phyloP scores from a whole-genome alignment of 2,888 invertebrate genomes.

The Chrysodeixis includens region DNA sequence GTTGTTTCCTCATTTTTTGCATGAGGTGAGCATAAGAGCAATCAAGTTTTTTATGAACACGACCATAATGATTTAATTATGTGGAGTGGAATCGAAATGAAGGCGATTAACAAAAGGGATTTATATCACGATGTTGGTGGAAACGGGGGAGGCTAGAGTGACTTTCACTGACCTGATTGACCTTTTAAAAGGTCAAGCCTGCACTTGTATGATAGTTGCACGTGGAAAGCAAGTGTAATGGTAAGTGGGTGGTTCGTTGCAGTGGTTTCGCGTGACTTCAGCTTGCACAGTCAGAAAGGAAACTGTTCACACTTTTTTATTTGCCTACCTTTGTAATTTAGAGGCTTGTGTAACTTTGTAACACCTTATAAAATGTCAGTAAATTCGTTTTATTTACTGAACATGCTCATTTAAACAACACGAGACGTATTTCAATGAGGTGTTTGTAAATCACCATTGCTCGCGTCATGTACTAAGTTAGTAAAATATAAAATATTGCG shows the following conservation, averaged over 20 bases:
- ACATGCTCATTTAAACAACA: neutral
- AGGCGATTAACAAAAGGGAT: neutral
- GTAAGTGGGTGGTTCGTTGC: neutral
- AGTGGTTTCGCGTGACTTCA: neutral
- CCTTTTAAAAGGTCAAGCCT: constrained; percentile 4
- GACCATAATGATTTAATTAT: neutral
- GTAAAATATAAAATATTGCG: constrained; percentile 1
- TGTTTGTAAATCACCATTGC: neutral
- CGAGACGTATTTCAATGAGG: neutral
- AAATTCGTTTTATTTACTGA: neutral
- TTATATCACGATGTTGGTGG: neutral
- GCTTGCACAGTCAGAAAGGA: neutral
- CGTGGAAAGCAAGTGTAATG: constrained; percentile 4
- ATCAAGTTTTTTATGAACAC: neutral
- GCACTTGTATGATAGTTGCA: constrained; percentile 4
- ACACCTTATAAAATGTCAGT: neutral
- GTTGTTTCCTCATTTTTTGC: neutral
- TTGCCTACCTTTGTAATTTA: neutral
- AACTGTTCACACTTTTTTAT: neutral
- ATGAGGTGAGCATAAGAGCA: neutral
- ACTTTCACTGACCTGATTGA: constrained; percentile 4
- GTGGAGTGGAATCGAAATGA: neutral
- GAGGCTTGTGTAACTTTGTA: neutral
- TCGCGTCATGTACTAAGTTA: neutral
- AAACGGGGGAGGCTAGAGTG: constrained; percentile 4